phyloP scores from a whole-genome alignment of 2,888 invertebrate species.

The Conomelus anceps region DNA sequence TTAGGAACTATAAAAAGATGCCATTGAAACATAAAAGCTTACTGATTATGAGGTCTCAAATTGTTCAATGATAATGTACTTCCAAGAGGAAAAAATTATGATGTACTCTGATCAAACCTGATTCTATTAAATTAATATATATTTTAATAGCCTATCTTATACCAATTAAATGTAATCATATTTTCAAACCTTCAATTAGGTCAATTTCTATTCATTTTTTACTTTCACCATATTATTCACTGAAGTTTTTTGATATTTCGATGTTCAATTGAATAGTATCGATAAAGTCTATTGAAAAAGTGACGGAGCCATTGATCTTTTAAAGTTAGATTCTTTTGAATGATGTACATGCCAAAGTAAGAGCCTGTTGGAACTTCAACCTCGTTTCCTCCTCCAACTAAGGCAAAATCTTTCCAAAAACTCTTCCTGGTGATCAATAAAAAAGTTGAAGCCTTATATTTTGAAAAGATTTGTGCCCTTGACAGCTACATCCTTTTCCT shows the following conservation, averaged over 20 bases:
- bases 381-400: not conserved
- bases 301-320: not conserved
- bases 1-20: too few relatives aligned
- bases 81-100: too few relatives aligned
- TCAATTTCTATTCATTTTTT: not conserved
- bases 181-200: not conserved
- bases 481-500: slow-evolving; percentile 35
- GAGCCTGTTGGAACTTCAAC: not conserved
- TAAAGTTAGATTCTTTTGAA: not conserved
- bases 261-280: not conserved
- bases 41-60: too few relatives aligned
- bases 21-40: too few relatives aligned
- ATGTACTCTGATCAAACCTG: too few relatives aligned
- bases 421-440: not conserved
- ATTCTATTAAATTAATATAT: too few relatives aligned
- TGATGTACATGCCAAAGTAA: not conserved
- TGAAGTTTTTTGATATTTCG: not conserved
- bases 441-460: not conserved
- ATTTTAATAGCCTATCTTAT: not conserved
- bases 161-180: too few relatives aligned
- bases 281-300: not conserved
- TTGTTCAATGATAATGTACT: too few relatives aligned
- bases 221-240: not conserved
- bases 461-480: slow-evolving; percentile 21
- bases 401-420: not conserved